A percentile compares a stretch with the other conserved stretches of the same genome.
Evolutionary conservation across 2,113 vertebrate genomes (phyloP).

Genomic region (Jacana jacana): DNA sequence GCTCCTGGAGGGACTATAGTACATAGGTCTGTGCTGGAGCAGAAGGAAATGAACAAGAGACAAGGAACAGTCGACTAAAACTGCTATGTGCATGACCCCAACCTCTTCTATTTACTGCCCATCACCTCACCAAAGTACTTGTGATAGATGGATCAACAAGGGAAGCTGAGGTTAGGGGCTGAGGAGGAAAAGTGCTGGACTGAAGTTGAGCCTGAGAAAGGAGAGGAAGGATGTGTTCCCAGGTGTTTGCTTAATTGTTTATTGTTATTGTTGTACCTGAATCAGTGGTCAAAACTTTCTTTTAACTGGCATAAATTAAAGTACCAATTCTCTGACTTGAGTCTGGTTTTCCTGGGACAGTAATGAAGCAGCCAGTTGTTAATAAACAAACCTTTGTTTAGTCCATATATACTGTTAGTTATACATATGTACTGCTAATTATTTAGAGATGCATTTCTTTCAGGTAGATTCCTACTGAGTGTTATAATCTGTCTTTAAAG

Average conservation of each 20-base stretch:
- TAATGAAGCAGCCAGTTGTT: background rate
- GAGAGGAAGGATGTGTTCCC: background rate
- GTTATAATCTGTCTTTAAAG: background rate
- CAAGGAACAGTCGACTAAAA: background rate
- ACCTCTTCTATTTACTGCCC: too few species aligned
- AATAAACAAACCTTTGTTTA: background rate
- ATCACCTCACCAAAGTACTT: background rate
- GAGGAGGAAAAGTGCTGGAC: background rate
- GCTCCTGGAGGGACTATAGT: too few species aligned
- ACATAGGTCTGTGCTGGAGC: background rate
- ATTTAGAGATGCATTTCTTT: background rate
- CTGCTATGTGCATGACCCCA: accelerated
- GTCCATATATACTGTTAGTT: background rate
- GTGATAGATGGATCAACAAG: background rate
- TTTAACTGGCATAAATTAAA: background rate
- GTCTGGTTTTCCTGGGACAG: background rate
- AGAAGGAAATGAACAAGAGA: background rate
- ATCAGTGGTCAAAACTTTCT: background rate
- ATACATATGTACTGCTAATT: background rate
- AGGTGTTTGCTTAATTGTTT: background rate
- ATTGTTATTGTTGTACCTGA: background rate
- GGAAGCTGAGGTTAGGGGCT: background rate
- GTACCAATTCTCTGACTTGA: background rate
- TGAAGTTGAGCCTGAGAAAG: background rate
- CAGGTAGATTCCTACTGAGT: background rate